Conservation (phyloP, 2,888 invertebrate genomes). For the Megastigmus dorsalis region DNA sequence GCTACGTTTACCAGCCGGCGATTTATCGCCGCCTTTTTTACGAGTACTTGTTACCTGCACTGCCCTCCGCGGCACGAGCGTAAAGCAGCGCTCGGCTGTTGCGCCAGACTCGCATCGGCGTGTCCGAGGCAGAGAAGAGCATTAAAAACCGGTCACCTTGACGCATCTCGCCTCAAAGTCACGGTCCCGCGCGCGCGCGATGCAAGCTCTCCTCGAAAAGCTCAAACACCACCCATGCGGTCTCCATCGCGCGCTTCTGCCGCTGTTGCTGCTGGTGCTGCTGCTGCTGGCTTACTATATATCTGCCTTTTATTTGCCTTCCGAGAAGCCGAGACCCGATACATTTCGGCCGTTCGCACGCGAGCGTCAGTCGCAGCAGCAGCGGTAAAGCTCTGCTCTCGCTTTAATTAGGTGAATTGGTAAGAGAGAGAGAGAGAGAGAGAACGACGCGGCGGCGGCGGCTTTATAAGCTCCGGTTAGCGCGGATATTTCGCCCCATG, state of each 20-base stretch:
- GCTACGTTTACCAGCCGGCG: constrained; percentile 20
- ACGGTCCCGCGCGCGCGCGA: constrained; percentile 20
- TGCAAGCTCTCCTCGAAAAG: background rate
- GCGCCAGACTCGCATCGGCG: too few relatives aligned
- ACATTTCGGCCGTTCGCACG: constrained; percentile 14
- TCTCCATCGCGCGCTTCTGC: too few relatives aligned
- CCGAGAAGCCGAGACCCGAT: constrained; percentile 21
- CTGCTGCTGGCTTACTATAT: too few relatives aligned
- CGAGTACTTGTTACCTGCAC: constrained; percentile 29
- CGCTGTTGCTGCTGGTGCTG: too few relatives aligned
- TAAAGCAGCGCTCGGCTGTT: too few relatives aligned
- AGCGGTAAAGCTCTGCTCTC: too few relatives aligned
- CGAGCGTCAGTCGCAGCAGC: too few relatives aligned
- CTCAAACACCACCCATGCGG: too few relatives aligned
- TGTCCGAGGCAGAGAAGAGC: too few relatives aligned
- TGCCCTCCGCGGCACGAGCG: too few relatives aligned
- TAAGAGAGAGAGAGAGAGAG: too few relatives aligned
- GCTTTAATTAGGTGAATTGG: constrained; percentile 45
- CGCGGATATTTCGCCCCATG: background rate
- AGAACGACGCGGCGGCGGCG: too few relatives aligned
- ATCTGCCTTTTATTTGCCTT: constrained; percentile 35
- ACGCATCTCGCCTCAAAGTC: constrained; percentile 40
- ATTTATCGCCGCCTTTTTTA: constrained; percentile 35
- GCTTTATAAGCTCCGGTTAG: background rate
- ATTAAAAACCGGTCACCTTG: constrained; percentile 41